Evolutionary conservation across 1,140 invertebrate genomes (phyloP).

Genomic region (Cydia splendana): DNA sequence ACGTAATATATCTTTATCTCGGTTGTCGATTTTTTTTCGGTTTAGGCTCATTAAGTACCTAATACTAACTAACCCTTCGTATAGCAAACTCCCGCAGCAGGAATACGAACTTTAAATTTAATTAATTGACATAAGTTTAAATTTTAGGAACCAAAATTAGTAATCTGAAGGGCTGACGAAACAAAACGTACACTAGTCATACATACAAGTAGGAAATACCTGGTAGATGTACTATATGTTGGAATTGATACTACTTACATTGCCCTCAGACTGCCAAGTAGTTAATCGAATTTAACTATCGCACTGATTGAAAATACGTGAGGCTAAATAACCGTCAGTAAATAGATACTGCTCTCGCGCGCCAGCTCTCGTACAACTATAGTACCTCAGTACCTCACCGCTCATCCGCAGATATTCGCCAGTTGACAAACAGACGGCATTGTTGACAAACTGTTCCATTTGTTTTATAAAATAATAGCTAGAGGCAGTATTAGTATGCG

Average conservation of each 20-base stretch:
- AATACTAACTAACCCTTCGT: too few relatives aligned
- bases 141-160: too few relatives aligned
- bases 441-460: slow-evolving; percentile 13
- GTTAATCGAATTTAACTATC: neutral
- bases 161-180: too few relatives aligned
- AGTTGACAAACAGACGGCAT: neutral
- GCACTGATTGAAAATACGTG: neutral
- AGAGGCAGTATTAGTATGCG: neutral
- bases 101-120: too few relatives aligned
- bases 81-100: too few relatives aligned
- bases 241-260: neutral
- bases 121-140: too few relatives aligned
- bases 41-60: too few relatives aligned
- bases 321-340: neutral
- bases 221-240: neutral
- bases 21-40: too few relatives aligned
- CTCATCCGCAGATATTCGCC: slow-evolving; percentile 3
- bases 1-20: too few relatives aligned
- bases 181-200: neutral
- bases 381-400: neutral
- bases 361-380: neutral
- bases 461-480: neutral
- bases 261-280: neutral
- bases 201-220: neutral
- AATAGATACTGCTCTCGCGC: neutral